Evolutionary conservation across 2,888 invertebrate species (phyloP).

Genomic region (Lasioglossum malachurum): DNA sequence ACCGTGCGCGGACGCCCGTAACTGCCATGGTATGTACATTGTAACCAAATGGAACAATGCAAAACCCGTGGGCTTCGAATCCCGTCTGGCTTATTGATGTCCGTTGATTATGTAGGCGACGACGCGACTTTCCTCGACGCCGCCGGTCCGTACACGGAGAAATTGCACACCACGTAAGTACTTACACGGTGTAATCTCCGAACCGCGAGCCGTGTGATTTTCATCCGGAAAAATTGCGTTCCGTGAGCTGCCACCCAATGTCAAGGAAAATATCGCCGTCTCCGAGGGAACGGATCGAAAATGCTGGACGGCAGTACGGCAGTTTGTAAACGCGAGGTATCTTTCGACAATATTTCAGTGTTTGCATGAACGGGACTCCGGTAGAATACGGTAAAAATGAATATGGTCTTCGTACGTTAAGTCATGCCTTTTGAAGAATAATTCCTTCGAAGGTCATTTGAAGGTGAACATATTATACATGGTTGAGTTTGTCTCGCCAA

Average conservation of each 20-base stretch:
- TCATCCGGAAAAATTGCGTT: background rate
- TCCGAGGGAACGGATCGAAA: background rate
- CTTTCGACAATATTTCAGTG: too few relatives aligned
- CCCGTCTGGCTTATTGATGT: slow-evolving; percentile 46
- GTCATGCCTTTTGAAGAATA: too few relatives aligned
- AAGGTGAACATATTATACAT: too few relatives aligned
- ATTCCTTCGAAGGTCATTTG: too few relatives aligned
- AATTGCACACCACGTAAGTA: slow-evolving; percentile 14
- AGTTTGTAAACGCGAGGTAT: too few relatives aligned
- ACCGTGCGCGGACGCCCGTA: slow-evolving; percentile 34
- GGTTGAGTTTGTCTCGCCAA: too few relatives aligned
- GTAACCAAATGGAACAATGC: slow-evolving; percentile 57
- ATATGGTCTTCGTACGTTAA: too few relatives aligned
- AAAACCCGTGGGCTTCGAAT: slow-evolving; percentile 40
- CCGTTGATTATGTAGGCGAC: slow-evolving; percentile 49
- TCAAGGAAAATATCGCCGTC: background rate
- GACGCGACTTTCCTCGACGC: slow-evolving; percentile 10
- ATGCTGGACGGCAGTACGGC: too few relatives aligned
- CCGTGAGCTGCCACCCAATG: background rate
- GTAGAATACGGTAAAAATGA: too few relatives aligned
- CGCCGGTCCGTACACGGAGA: slow-evolving; percentile 13
- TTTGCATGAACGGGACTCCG: too few relatives aligned
- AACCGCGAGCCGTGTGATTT: background rate
- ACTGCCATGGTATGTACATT: slow-evolving; percentile 31
- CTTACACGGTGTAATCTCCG: slow-evolving; percentile 16